A percentile compares a stretch with the other conserved stretches of the same genome.
phyloP scores from a whole-genome alignment of 1,140 invertebrate genomes.

The Drosophila kikkawai region DNA sequence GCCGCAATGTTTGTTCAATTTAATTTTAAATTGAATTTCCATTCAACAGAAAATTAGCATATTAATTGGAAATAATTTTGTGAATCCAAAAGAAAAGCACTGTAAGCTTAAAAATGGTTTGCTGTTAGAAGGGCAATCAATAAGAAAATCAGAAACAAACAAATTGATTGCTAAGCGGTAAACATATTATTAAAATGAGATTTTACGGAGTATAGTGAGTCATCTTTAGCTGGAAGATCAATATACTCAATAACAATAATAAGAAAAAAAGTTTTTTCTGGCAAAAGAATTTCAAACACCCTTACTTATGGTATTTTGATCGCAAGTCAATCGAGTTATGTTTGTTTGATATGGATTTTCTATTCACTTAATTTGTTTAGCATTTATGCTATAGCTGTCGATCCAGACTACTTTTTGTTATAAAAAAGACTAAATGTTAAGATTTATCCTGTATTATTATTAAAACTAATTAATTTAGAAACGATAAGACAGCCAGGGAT shows the following conservation, averaged over 20 bases:
- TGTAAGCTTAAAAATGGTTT: neutral
- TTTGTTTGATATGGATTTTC: too few relatives aligned
- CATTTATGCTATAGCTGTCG: too few relatives aligned
- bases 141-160: neutral
- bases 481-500: too few relatives aligned
- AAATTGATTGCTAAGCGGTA: neutral
- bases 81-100: neutral
- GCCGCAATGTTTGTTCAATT: neutral
- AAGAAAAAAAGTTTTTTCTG: too few relatives aligned
- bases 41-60: slow-evolving; percentile 8
- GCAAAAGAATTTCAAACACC: neutral
- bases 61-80: slow-evolving; percentile 7
- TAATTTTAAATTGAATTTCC: slow-evolving; percentile 10
- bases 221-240: neutral
- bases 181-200: neutral
- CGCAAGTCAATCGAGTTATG: too few relatives aligned
- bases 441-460: too few relatives aligned
- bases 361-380: too few relatives aligned
- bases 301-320: neutral
- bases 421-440: too few relatives aligned
- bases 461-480: too few relatives aligned
- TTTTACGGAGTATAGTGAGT: neutral
- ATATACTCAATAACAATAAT: neutral
- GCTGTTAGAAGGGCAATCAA: neutral
- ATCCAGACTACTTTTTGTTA: too few relatives aligned